phyloP scores from a whole-genome alignment of 2,888 invertebrate species.

The Sarcophaga rosellei region DNA sequence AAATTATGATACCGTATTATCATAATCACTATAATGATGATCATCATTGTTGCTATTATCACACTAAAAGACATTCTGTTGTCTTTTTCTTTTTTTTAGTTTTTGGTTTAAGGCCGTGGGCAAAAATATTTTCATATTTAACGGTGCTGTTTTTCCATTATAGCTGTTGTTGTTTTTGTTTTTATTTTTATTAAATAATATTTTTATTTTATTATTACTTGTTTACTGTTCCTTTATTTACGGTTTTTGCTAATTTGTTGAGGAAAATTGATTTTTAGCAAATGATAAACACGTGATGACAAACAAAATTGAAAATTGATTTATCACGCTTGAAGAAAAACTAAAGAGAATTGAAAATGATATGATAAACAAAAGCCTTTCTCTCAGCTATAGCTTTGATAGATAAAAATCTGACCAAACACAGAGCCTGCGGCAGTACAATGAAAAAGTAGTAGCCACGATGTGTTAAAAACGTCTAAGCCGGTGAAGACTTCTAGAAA shows the following conservation, averaged over 20 bases:
- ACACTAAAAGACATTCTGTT: slow-evolving; percentile 31
- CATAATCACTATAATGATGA: slow-evolving; percentile 39
- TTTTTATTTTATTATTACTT: slow-evolving; percentile 15
- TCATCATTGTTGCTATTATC: slow-evolving; percentile 22
- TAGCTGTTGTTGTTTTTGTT: slow-evolving; percentile 30
- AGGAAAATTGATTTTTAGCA: slow-evolving; percentile 29
- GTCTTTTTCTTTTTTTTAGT: not conserved
- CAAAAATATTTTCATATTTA: slow-evolving; percentile 46
- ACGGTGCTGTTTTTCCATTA: slow-evolving; percentile 32
- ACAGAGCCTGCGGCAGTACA: too few relatives aligned
- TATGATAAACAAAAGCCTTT: not conserved
- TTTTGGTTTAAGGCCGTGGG: slow-evolving; percentile 59
- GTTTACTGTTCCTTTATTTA: not conserved
- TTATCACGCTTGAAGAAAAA: not conserved
- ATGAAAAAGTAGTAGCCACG: too few relatives aligned
- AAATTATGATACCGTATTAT: slow-evolving; percentile 22
- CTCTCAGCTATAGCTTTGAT: too few relatives aligned
- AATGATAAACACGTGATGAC: slow-evolving; percentile 18
- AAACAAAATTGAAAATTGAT: not conserved
- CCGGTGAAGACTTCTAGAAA: too few relatives aligned
- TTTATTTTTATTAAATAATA: slow-evolving; percentile 17
- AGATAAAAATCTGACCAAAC: too few relatives aligned
- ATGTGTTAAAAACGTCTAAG: too few relatives aligned
- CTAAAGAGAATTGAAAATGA: not conserved
- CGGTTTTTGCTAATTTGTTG: slow-evolving; percentile 34